phyloP scores from a whole-genome alignment of 2,888 invertebrate species.

The Mesorhabditis belari region DNA sequence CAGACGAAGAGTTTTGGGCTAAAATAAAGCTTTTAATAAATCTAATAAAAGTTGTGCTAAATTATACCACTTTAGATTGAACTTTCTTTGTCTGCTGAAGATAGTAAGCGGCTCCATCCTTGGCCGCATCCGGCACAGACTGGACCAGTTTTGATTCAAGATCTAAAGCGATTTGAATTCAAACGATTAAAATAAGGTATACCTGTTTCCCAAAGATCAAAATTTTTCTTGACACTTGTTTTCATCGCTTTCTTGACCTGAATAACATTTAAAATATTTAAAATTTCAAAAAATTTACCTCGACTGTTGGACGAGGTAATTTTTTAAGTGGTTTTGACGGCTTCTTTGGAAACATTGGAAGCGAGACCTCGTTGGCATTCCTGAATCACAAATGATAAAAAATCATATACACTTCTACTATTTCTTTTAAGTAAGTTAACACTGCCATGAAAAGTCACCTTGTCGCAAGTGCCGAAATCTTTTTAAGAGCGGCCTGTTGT shows the following conservation, averaged over 20 bases:
- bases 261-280: neutral
- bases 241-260: neutral
- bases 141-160: neutral
- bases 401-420: too few relatives aligned
- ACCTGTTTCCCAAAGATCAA: conserved; percentile 22
- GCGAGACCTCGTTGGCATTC: neutral
- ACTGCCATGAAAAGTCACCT: too few relatives aligned
- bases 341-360: conserved; percentile 4
- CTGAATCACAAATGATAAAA: neutral
- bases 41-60: too few relatives aligned
- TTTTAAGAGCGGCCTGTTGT: conserved; percentile 25
- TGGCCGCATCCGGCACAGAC: neutral
- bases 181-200: neutral
- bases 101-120: neutral
- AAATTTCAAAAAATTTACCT: neutral
- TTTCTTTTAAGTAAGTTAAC: too few relatives aligned
- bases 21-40: neutral
- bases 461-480: conserved; percentile 10
- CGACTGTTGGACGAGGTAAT: conserved; percentile 7
- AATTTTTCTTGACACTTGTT: conserved; percentile 1
- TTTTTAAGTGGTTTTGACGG: conserved; percentile 6
- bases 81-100: neutral
- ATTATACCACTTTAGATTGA: neutral
- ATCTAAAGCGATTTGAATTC: neutral
- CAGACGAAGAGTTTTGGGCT: neutral